These are phyloP conservation scores for Torymus tubicola DNA, from an alignment of 2,888 invertebrate genomes.

Conservation along the genomic window DNA sequence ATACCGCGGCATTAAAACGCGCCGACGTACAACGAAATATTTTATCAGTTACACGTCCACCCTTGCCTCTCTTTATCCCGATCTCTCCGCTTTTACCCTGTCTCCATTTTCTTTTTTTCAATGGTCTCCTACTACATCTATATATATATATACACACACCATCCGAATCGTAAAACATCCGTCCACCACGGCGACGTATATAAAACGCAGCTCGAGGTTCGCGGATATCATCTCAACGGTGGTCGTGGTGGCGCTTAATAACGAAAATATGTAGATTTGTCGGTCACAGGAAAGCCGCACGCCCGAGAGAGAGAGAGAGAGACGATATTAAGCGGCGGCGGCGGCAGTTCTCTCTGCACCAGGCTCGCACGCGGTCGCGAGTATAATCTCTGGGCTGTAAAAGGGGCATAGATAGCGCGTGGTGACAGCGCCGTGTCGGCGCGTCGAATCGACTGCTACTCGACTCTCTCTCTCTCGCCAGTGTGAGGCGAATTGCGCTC, in stretches of 20 bases:
- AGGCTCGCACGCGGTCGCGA: too few species aligned
- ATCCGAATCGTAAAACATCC: constrained; percentile 17
- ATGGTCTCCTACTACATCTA: too few species aligned
- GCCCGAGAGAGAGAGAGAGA: constrained; percentile 14
- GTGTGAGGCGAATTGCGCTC: too few species aligned
- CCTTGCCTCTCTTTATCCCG: background rate
- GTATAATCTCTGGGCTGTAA: constrained; percentile 28
- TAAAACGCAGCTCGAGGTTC: too few species aligned
- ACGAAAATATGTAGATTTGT: constrained; percentile 55
- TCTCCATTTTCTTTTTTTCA: background rate
- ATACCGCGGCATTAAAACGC: constrained; percentile 24
- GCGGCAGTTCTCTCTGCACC: background rate
- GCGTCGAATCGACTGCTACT: constrained; percentile 44
- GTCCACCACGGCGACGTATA: background rate
- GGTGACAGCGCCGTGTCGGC: constrained; percentile 51
- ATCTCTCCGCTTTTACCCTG: background rate
- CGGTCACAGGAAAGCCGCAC: constrained; percentile 26
- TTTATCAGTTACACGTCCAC: constrained; percentile 25
- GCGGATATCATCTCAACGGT: constrained; percentile 17
- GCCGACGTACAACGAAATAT: constrained; percentile 18
- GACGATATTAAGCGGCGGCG: constrained; percentile 49
- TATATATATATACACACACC: too few species aligned
- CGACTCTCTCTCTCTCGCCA: too few species aligned
- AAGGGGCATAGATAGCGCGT: constrained; percentile 21
- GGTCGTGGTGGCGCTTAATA: constrained; percentile 40